Conservation (phyloP, 2,113 vertebrate genomes). For the Melanerpes aurifrons region DNA sequence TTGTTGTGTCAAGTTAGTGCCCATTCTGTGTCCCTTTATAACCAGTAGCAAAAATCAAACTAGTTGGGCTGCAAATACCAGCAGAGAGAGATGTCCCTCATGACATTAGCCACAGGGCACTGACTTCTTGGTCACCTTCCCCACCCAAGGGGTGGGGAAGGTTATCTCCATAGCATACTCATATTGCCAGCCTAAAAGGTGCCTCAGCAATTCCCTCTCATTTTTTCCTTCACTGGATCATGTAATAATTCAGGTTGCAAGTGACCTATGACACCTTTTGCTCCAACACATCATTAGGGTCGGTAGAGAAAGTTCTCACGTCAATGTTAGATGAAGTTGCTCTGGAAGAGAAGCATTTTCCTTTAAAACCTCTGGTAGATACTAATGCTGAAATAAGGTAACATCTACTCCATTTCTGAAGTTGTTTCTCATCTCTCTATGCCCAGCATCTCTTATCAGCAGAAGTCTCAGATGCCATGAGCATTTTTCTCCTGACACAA, state of each 20-base stretch:
- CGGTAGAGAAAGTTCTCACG: neutral
- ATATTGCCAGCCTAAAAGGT: neutral
- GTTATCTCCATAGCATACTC: neutral
- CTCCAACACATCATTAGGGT: neutral
- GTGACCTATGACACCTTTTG: neutral
- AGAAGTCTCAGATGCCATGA: neutral
- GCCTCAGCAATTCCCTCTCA: neutral
- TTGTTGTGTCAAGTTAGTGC: neutral
- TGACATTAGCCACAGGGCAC: neutral
- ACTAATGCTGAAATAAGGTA: neutral
- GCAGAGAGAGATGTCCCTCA: neutral
- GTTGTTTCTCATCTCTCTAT: neutral
- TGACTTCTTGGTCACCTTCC: neutral
- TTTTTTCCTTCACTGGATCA: neutral
- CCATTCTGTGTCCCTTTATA: neutral
- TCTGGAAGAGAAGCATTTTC: neutral
- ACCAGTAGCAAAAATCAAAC: neutral
- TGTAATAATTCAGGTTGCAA: neutral
- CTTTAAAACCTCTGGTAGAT: neutral
- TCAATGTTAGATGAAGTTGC: neutral
- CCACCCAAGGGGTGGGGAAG: neutral
- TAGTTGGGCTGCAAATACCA: neutral
- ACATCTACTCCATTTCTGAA: neutral
- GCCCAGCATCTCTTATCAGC: neutral
- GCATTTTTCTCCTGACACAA: conserved; percentile 21